Conservation (phyloP, 2,113 vertebrate genomes). For the Tyrannus savana region DNA sequence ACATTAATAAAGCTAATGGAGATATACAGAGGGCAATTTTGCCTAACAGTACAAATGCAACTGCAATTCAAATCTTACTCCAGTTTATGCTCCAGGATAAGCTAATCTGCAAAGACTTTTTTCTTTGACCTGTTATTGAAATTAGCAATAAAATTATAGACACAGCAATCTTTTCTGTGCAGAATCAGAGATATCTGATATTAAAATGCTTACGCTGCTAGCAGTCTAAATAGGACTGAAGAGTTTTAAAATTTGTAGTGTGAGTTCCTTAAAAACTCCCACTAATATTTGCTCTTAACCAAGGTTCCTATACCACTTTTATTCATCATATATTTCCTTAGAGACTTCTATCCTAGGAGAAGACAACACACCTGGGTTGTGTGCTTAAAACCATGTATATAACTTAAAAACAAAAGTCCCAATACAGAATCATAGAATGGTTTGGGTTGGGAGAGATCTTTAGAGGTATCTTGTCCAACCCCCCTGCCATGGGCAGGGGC, state of each 20-base stretch:
- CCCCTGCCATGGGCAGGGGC: neutral
- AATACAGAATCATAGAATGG: neutral
- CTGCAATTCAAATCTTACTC: neutral
- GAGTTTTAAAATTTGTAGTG: neutral
- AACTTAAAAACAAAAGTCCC: neutral
- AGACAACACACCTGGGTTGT: rapidly evolving
- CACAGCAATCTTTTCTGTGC: neutral
- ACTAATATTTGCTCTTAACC: neutral
- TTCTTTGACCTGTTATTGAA: neutral
- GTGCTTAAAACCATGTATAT: neutral
- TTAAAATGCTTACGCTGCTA: neutral
- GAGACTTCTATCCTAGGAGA: neutral
- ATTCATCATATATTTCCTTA: neutral
- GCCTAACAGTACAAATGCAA: neutral
- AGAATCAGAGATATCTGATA: neutral
- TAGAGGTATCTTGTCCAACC: neutral
- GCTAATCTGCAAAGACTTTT: neutral
- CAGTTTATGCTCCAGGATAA: neutral
- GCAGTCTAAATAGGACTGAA: neutral
- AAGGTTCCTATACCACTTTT: neutral
- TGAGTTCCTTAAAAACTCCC: neutral
- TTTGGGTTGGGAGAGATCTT: neutral
- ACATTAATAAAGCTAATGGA: neutral
- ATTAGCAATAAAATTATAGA: neutral
- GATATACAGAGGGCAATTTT: neutral